Evolutionary conservation across 2,113 vertebrate species (phyloP), one percentile per base, ranked within the genome.

Genomic region (Pycnonotus jocosus): DNA sequence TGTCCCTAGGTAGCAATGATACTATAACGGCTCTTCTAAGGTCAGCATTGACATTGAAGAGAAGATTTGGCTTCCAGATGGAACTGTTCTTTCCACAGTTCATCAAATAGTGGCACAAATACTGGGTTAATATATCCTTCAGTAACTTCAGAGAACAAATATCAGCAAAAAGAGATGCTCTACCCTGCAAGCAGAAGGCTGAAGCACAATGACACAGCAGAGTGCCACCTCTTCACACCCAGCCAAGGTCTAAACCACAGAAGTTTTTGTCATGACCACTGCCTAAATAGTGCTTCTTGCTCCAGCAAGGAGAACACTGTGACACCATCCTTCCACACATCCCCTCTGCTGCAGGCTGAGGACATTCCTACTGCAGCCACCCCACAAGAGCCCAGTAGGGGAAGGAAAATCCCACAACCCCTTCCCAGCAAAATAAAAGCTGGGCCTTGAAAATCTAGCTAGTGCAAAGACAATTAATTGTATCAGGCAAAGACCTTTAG

Each of bases 331-430:
- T 85, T 66, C 37, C 25, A 70, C 14, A 14, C 4, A 64, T 5
- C 48, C 51, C 35, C 20, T 74, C 44, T 79, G 73, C 78, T 27
- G 22, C 56, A 81, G 47, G 27, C 45, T 88, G 58, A 85, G 6
- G n/a, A 38, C 21, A 30, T 44, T 73, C 47, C 68, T 28, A 12
- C 45, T 35, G 64, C 12, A 92, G 77, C 35, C 50, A 45, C 4
- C 12, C 9, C 23, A 12, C 8, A 51, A 23, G 19, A 65, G 18
- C n/a, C 71, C 20, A 1, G 0, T 0, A 80, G 35, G 15, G 16
- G 12, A 57, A 92, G 10, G 51, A 35, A 81, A 92, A 84, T 30
- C 20, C 45, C 60, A 62, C 28, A 81, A 2, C 1, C 7, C 33
- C 51, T 47, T 50, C 50, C 25, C 33, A 81, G 68, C n/a, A 35